Evolutionary conservation across 2,797 vertebrate genomes (phyloP), one percentile per base, ranked within the genome.

Genomic region (Myoxocephalus aenaeus): DNA sequence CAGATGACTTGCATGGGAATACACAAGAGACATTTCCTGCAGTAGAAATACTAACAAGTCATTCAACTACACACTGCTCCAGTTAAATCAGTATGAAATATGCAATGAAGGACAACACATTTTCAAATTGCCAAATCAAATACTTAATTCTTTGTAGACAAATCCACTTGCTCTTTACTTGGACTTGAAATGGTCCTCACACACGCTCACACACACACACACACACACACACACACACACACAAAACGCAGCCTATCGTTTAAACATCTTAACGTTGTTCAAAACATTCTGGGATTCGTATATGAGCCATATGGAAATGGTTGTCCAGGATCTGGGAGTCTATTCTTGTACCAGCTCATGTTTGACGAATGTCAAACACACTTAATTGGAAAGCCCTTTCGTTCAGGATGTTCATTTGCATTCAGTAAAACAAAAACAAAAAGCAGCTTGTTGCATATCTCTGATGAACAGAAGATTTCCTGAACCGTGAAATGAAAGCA

Each of bases 321-420:
- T 86, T 79, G 44, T 36, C 40, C 44, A 66, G 73, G 69, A 82
- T 83, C 71, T 54, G 65, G 32, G 65, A 84, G 71, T 77, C 44
- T 63, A 27, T 56, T 64, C 76, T 53, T 70, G 44, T 61, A 63
- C 48, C 32, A 69, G 70, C 54, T 66, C 70, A 69, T 72, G 78
- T 86, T 82, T 83, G 85, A 86, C 15, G 57, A 82, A 86, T 65
- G 85, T 79, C 85, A 87, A 90, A 88, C 81, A 81, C 4, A 50
- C 61, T 75, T 90, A 88, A 84, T 77, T 79, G 86, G 83, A 73
- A 76, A 74, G 63, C 71, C 64, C 65, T 71, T 85, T 81, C 5
- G 11, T 62, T 83, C 65, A 56, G 4, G 53, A 70, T 69, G 65
- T 63, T 72, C 73, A 82, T 86, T 85, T 88, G 79, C 70, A 85